These are phyloP conservation scores for Troides oblongomaculatus DNA, from an alignment of 2,888 invertebrate species.

Conservation along the genomic window DNA sequence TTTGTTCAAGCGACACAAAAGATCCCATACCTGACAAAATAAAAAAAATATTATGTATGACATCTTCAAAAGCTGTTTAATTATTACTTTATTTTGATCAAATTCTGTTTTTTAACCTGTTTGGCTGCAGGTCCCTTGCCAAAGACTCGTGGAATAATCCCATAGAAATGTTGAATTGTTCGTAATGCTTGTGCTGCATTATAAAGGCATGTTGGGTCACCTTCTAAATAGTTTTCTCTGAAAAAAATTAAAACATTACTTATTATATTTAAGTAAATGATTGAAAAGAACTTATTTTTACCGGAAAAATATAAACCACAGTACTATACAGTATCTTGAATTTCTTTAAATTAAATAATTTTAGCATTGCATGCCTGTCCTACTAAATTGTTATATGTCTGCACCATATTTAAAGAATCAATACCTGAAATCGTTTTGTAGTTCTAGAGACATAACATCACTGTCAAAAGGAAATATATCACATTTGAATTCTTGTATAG, in stretches of 20 bases:
- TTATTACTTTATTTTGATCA: neutral
- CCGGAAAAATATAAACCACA: no score
- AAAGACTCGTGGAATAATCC: conserved; percentile 92
- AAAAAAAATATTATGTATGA: neutral
- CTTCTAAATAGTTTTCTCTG: conserved; percentile 92
- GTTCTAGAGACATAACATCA: conserved; percentile 95
- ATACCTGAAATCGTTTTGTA: conserved; percentile 87
- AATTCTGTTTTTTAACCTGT: conserved; percentile 65
- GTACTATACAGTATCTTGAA: no score
- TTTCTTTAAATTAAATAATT: no score
- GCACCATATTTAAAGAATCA: neutral
- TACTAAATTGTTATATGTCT: no score
- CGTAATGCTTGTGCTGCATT: conserved; percentile 93
- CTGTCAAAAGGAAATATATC: conserved; percentile 94
- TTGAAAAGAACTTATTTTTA: no score
- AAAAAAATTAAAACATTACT: conserved; percentile 32
- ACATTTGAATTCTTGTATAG: conserved; percentile 90
- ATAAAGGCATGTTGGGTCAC: conserved; percentile 92
- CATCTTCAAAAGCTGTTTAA: neutral
- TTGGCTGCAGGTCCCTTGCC: conserved; percentile 94
- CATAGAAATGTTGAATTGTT: conserved; percentile 91
- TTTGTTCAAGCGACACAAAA: conserved; percentile 88
- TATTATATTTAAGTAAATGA: no score
- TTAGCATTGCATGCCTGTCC: no score
- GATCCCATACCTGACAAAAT: conserved; percentile 86